These are phyloP conservation scores for Tetanocera ferruginea DNA, from an alignment of 2,888 invertebrate species.

Conservation along the genomic window DNA sequence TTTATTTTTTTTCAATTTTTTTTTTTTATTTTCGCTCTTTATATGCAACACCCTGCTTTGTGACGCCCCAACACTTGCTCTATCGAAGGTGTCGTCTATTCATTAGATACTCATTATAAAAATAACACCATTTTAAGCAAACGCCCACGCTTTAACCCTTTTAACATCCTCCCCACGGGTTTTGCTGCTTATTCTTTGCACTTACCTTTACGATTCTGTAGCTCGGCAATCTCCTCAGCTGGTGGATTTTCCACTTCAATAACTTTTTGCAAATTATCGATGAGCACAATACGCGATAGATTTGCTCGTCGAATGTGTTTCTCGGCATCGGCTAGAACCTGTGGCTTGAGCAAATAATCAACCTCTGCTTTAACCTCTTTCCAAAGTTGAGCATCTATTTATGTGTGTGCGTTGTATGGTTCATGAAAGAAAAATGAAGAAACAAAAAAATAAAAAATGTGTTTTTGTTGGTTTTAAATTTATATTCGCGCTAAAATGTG, in stretches of 20 bases:
- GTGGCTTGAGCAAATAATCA: constrained; percentile 80
- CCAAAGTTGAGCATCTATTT: constrained; percentile 67
- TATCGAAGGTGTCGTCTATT: no score
- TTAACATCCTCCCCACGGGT: not conserved
- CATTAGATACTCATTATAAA: no score
- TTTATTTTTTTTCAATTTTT: not conserved
- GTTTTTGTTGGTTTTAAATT: not conserved
- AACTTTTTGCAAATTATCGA: constrained; percentile 82
- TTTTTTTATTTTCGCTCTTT: not conserved
- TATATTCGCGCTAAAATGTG: not conserved
- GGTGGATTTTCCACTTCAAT: constrained; percentile 86
- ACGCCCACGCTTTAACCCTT: not conserved
- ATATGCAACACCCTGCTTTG: not conserved
- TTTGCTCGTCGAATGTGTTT: constrained; percentile 75
- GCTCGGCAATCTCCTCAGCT: constrained; percentile 76
- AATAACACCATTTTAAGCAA: no score
- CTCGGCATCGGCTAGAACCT: constrained; percentile 76
- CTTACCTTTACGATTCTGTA: constrained; percentile 80
- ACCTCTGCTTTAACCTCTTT: constrained; percentile 70
- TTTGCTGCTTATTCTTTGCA: not conserved
- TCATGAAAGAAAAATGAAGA: constrained; percentile 15
- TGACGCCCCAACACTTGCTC: not conserved
- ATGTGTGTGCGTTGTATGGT: not conserved
- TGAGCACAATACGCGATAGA: constrained; percentile 79
- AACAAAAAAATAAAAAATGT: not conserved